Base-by-base conservation (phyloP, 2,888 invertebrate genomes). In the Trachelus tabidus region DNA sequence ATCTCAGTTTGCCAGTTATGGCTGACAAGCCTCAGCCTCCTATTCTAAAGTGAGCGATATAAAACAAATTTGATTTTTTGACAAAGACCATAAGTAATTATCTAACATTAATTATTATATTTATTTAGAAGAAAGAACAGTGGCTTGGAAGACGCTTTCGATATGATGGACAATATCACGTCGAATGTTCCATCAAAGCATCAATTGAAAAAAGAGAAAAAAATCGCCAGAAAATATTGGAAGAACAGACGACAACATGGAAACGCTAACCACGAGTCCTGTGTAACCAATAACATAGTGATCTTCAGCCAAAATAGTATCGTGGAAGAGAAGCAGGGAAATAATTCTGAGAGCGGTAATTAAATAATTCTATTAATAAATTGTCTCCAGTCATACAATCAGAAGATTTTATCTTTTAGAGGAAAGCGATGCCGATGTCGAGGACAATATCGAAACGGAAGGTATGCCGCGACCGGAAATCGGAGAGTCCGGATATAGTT, bases 1-100 rank as follows among this genome's bases (percentile, higher is more conserved):
- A 99, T 92, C 94, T 99, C 83, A 98, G 98, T 80, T 93, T 99
- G 81, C 98, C 99, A 0, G 96, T 99, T 33, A 95, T 95, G 75
- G 94, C 94, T 3, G 95, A 95, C 83, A 95, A 96, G 77, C 95
- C 95, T 12, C 94, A 95, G 84, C 96, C 96, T 1, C 96, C 96
- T 0, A 92, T 94, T 0, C 92, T 95, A 6, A 89, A 88, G 90
- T 90, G 84, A 86, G 82, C 56, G 23, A 34, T 77, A 69, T 69
- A 31, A 34, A 33, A 34, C 4, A 56, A 56, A 23, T 56, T 15
- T 15, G 1, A 4, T 56, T 23, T 56, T 2, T 15, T 0, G 23
- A 23, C 31, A 34, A 71, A 31, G 11, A 31, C 12, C 9, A 71
- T 15, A 31, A 71, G 37, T 74, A 30, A n/a, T n/a, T 23, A 68